Evolutionary conservation across 1,140 invertebrate species (phyloP), one percentile per base, ranked within the genome.

Genomic region (Aphaenogaster ashmeadi): DNA sequence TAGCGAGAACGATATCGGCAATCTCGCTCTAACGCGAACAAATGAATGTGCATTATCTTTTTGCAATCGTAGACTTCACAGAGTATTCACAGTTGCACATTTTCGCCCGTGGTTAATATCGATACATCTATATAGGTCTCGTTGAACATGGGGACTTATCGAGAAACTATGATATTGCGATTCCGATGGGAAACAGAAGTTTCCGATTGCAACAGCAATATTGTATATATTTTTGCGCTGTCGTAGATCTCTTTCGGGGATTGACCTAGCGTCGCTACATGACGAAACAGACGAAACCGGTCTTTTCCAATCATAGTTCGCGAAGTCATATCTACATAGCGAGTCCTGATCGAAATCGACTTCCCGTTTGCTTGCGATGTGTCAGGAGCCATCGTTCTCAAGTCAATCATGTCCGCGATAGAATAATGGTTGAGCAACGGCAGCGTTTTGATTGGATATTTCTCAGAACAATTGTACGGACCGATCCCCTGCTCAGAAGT

Each of bases 391-490:
- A 36, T 72, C 67, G 27, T 74, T 66, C 52, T 47, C 27, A 56
- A 52, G 77, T 52, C 38, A 47, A 74, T 60, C 67, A 9, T n/a
- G 21, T 71, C 18, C 21, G 36, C 18, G 38, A 72, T 74, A 54
- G 47, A 21, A 81, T 81, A 60, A 74, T 58, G 54, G 27, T 6
- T 47, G 52, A 58, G n/a, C 27, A 87, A 69, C 41, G 58, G 64
- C 64, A 86, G 72, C 78, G 83, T 83, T 86, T 87, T 58, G 85
- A 87, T 91, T 85, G 90, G 88, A 74, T 38, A 60, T 9, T n/a
- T 67, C 13, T 41, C 66, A 41, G 21, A 36, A 36, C n/a, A n/a
- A 15, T 72, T 56, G 18, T 13, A 50, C 33, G 54, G 54, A 66
- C 7, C 41, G 50, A 67, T 67, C 62, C 54, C 60, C 52, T 15